Percentiles rank a stretch among this genome's conserved stretches.
Evolutionary conservation across 2,113 vertebrate genomes (phyloP).

Genomic region (Chaetops frenatus): DNA sequence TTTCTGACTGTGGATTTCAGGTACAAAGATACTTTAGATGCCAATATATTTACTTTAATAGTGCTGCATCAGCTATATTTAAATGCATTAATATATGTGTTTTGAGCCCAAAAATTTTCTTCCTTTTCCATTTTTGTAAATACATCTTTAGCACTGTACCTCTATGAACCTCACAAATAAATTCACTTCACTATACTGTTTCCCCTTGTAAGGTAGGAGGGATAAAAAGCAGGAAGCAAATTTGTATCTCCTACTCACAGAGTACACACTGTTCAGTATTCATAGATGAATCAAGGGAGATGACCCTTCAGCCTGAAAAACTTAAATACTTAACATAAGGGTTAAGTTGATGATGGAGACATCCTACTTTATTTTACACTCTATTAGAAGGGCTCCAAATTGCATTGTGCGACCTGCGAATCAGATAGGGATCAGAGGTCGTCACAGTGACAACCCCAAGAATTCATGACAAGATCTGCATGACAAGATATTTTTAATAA

Average conservation of each 20-base stretch:
- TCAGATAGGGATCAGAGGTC: constrained; percentile 26
- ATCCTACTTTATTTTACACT: constrained; percentile 41
- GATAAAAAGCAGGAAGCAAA: neutral
- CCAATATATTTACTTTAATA: neutral
- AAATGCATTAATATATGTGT: neutral
- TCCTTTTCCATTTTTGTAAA: neutral
- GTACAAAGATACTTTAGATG: neutral
- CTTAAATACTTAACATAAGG: constrained; percentile 48
- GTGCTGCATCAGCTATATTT: neutral
- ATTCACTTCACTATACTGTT: neutral
- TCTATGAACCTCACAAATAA: neutral
- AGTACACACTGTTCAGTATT: constrained; percentile 8
- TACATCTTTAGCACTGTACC: neutral
- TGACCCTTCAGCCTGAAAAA: constrained; percentile 12
- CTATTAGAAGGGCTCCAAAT: constrained; percentile 57
- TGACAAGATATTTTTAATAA: constrained; percentile 55
- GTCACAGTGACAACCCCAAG: neutral
- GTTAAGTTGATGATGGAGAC: constrained; percentile 39
- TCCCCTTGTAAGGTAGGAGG: neutral
- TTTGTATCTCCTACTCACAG: neutral
- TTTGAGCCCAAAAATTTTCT: neutral
- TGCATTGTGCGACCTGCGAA: constrained; percentile 12
- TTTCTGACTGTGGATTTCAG: neutral
- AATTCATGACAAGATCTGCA: constrained; percentile 46
- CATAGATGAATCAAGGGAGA: constrained; percentile 11